Percentiles rank a stretch among this genome's conserved stretches.
phyloP scores from a whole-genome alignment of 30 jellyfish, hydroid and myxozoan species.

The Pseudorhiza aurosa region DNA sequence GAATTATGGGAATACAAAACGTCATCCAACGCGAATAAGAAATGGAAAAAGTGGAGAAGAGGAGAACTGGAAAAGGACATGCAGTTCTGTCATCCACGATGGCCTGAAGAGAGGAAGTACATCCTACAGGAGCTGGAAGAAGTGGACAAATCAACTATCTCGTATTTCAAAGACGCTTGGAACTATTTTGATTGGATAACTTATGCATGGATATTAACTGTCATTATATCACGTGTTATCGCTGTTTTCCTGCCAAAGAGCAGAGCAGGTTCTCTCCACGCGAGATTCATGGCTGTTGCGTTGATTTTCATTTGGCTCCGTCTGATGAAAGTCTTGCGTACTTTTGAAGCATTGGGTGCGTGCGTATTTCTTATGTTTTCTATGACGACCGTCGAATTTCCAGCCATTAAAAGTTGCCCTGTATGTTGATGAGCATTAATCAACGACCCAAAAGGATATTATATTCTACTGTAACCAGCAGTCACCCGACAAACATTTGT shows the following conservation, averaged over 20 bases:
- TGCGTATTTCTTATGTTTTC: no score
- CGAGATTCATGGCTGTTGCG: conserved; percentile 82
- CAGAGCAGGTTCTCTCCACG: conserved; percentile 67
- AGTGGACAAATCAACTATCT: conserved; percentile 57
- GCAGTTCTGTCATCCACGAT: conserved; percentile 92
- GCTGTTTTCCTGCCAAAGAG: conserved; percentile 67
- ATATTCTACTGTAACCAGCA: no score
- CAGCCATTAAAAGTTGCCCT: no score
- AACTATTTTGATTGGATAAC: conserved; percentile 93
- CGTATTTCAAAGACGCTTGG: conserved; percentile 92
- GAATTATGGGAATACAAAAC: conserved; percentile 89
- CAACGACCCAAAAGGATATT: no score
- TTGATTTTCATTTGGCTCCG: conserved; percentile 90
- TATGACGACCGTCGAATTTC: no score
- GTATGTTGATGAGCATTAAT: no score
- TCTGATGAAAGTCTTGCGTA: conserved; percentile 80
- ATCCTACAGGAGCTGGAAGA: conserved; percentile 77
- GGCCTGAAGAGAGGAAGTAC: conserved; percentile 95
- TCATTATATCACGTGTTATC: conserved; percentile 61
- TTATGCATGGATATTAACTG: conserved; percentile 78
- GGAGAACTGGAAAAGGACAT: conserved; percentile 77
- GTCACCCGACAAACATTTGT: no score
- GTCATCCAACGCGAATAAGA: conserved; percentile 63
- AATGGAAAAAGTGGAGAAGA: conserved; percentile 82
- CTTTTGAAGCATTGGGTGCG: conserved; percentile 86